Evolutionary conservation across 1,140 invertebrate species (phyloP), one percentile per base, ranked within the genome.

Genomic region (Aradophagus sp.): DNA sequence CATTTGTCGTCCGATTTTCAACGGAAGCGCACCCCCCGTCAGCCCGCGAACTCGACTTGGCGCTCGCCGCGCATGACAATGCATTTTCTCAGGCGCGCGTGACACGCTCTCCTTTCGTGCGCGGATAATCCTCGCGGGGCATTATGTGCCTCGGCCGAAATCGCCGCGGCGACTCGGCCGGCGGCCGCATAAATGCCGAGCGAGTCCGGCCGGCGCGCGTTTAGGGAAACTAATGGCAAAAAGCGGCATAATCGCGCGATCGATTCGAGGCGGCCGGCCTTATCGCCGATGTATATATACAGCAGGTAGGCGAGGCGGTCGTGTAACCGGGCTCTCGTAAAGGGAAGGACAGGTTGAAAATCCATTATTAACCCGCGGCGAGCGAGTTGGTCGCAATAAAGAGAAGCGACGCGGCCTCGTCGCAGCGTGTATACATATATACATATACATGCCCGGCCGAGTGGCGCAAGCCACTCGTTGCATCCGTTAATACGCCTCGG

Each of bases 161-260:
- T 72, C 35, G 42, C 42, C 11, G 16, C 55, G 48, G 34, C 48
- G 29, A 45, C 59, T 55, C 16, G 41, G 41, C 12, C 41, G 14
- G 26, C 53, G 56, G 32, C 50, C 44, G 61, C 55, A 70, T 67
- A 70, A 74, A 74, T 70, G 72, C 66, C 61, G 61, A 68, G 59
- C 72, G 67, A 59, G 73, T 67, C 67, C 61, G 62, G 36, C 58
- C 41, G 12, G 38, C 55, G 41, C 66, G 75, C 76, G 55, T 83
- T 83, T 83, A 83, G 81, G 77, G 73, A 83, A 83, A 81, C 75
- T 78, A 77, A 77, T 73, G 73, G 62, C 73, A 80, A 80, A 81
- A 80, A 80, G 66, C 69, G 61, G 75, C 70, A 76, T 76, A 80
- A 80, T 77, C 71, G 59, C 61, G 42, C 55, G 53, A 70, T 77